A percentile compares a stretch with the other conserved stretches of the same genome.
Evolutionary conservation across 2,888 invertebrate genomes (phyloP).

Genomic region (Lottia gigantea): DNA sequence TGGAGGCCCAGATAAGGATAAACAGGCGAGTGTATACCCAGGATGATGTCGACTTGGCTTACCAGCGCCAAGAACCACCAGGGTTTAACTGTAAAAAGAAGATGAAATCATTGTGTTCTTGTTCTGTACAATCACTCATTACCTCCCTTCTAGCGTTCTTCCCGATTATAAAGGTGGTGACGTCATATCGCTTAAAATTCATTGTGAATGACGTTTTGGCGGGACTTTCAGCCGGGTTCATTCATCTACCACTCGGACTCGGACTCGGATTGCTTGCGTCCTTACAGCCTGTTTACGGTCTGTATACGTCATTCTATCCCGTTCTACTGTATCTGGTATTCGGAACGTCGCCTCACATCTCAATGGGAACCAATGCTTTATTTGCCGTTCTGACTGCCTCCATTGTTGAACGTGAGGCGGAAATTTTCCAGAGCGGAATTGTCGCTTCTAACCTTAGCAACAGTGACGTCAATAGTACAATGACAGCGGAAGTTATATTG

Average conservation of each 20-base stretch:
- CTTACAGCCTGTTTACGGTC: conserved; percentile 50
- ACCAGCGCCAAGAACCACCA: conserved; percentile 11
- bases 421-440: conserved; percentile 1
- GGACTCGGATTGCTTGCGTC: conserved; percentile 55
- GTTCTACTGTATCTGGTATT: conserved; percentile 55
- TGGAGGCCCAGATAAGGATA: background rate
- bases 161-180: conserved; percentile 15
- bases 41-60: conserved; percentile 6
- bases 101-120: conserved; percentile 2
- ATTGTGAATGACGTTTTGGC: conserved; percentile 48
- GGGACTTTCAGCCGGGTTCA: conserved; percentile 56
- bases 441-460: conserved; percentile 12
- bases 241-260: conserved; percentile 62
- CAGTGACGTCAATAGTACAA: conserved; percentile 18
- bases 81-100: background rate
- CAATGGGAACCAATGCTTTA: conserved; percentile 59
- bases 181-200: conserved; percentile 20
- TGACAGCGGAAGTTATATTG: conserved; percentile 25
- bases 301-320: conserved; percentile 57
- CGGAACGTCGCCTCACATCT: conserved; percentile 51
- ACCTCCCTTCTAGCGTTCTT: conserved; percentile 13
- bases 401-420: conserved; percentile 38
- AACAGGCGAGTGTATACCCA: conserved; percentile 15
- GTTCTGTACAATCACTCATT: conserved; percentile 15
- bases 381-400: conserved; percentile 55